A percentile compares a stretch with the other conserved stretches of the same genome.
Conservation (phyloP, 2,888 invertebrate species). For the Beris chalybata region DNA sequence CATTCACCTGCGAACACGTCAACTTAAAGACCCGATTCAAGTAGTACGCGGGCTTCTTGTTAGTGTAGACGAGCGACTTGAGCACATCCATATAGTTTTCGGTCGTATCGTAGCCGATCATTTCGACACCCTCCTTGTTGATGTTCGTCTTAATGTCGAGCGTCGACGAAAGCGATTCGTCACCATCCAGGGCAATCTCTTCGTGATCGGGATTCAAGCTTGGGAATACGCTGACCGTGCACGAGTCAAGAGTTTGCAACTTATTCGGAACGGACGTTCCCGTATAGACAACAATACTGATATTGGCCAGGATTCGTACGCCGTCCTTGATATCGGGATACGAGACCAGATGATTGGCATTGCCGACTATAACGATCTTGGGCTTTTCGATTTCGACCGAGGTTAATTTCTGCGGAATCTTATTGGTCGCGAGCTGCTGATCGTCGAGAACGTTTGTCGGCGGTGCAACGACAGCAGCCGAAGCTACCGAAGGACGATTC, state of each 20-base stretch:
- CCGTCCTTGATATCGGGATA: constrained; percentile 62
- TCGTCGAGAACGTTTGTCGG: neutral
- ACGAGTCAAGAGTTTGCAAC: constrained; percentile 80
- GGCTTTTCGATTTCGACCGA: constrained; percentile 35
- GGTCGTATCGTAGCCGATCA: constrained; percentile 53
- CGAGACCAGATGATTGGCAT: constrained; percentile 53
- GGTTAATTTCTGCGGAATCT: neutral
- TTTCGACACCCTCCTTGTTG: constrained; percentile 81
- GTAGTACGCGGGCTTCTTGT: constrained; percentile 94
- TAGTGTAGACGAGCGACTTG: constrained; percentile 78
- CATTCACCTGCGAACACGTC: constrained; percentile 91
- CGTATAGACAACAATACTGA: constrained; percentile 69
- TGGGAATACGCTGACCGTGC: constrained; percentile 92
- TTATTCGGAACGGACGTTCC: constrained; percentile 47
- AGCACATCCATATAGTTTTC: constrained; percentile 53
- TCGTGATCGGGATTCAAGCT: constrained; percentile 96
- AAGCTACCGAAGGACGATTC: neutral
- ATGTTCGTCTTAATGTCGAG: constrained; percentile 67
- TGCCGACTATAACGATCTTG: constrained; percentile 45
- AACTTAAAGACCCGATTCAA: constrained; percentile 94
- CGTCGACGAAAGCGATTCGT: constrained; percentile 52
- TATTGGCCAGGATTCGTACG: constrained; percentile 84
- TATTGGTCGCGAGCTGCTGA: constrained; percentile 1
- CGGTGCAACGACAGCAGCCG: neutral
- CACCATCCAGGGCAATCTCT: constrained; percentile 60